phyloP scores from a whole-genome alignment of 2,888 invertebrate species.

The Lasioglossum malachurum region DNA sequence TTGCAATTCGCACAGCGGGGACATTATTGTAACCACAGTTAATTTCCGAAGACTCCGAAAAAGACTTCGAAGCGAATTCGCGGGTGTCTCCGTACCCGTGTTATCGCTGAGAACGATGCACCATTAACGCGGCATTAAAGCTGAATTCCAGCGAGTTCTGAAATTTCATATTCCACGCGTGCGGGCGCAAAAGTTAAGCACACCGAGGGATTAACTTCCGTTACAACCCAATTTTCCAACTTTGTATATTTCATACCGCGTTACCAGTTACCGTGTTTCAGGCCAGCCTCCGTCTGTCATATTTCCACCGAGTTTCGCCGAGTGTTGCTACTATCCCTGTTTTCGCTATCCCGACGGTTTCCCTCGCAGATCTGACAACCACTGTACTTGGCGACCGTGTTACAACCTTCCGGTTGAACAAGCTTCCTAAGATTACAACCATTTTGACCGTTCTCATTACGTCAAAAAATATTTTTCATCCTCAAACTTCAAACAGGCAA shows the following conservation, averaged over 20 bases:
- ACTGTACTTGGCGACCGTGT: not conserved
- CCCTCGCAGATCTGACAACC: not conserved
- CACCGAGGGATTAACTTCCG: constrained; percentile 57
- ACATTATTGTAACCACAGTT: not conserved
- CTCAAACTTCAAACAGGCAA: not conserved
- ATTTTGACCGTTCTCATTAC: not conserved
- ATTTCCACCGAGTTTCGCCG: constrained; percentile 38
- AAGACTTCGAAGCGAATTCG: constrained; percentile 10
- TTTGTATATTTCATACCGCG: constrained; percentile 53
- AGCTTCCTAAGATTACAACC: not conserved
- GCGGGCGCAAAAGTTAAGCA: constrained; percentile 52
- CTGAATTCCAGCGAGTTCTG: constrained; percentile 48
- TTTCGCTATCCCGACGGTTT: constrained; percentile 21
- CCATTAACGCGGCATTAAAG: constrained; percentile 57
- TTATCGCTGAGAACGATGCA: constrained; percentile 50
- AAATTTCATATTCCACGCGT: constrained; percentile 56
- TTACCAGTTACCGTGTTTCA: constrained; percentile 32
- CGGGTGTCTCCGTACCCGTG: constrained; percentile 13
- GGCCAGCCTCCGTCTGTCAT: constrained; percentile 30
- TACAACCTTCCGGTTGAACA: not conserved
- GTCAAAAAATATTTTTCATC: not conserved
- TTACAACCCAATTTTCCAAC: constrained; percentile 61
- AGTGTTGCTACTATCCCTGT: constrained; percentile 22
- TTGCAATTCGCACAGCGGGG: not conserved
- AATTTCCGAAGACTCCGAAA: not conserved